Base-by-base conservation (phyloP, 2,888 invertebrate genomes). In the Heteropelma amictum region DNA sequence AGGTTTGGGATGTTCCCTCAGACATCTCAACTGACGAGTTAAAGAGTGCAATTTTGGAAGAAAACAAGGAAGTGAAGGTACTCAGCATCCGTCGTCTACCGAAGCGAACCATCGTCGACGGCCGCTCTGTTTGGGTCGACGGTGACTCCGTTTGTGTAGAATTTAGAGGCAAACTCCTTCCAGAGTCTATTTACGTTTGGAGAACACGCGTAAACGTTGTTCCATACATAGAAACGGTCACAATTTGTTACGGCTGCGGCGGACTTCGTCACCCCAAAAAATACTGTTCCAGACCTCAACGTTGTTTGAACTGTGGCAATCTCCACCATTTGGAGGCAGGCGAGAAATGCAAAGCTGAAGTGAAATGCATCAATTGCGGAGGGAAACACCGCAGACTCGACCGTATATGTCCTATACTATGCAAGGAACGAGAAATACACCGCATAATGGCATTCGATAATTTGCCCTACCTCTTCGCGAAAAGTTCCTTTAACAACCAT, bases 391-490 rank as follows among this genome's bases (percentile, higher is more conserved):
- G 64, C 0, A 56, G 68, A 1, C 23, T 73, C 0, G 42, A 64
- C 1, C 42, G 33, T 0, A 42, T 35, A 1, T 74, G 74, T 1
- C 68, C 45, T 3, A 23, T 40, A 0, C 17, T 45, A 0, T 10
- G 19, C 3, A 61, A 68, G 8, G 65, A 53, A 28, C 21, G 54
- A 1, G 56, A 10, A 2, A 73, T 73, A 0, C 54, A 68, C 38
- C 53, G 49, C 3, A 45, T 73, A 0, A 73, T 73, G 72, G 63
- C 63, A 1, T 67, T 38, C 6, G 68, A 73, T 2, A 73, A 68
- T 10, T 0, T 73, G 7, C 54, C 67, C 1, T 73, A 30, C 19
- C 7, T 67, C 0, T 21, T 40, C 0, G 68, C 68, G 1, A 65
- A 30, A 26, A 35, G 5, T 2, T 28, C 10, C 14, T 33, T 1